A percentile compares a stretch with the other conserved stretches of the same genome.
Conservation (phyloP, 2,888 invertebrate species). For the Drosophila monieri region DNA sequence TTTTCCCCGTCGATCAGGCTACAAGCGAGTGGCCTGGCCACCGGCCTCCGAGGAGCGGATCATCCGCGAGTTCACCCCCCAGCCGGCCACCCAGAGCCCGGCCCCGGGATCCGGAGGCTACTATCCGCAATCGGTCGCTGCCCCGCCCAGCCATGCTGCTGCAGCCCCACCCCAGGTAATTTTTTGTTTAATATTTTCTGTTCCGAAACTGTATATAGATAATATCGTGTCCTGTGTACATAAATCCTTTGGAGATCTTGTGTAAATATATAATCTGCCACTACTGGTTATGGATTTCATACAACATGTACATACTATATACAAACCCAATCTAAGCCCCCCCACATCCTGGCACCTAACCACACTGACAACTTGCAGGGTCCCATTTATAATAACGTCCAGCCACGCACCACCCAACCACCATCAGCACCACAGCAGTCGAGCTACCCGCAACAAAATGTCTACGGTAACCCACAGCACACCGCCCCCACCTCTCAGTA, state of each 20-base stretch:
- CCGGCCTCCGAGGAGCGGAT: slow-evolving; percentile 89
- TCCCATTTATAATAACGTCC: slow-evolving; percentile 79
- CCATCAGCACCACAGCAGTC: slow-evolving; percentile 39
- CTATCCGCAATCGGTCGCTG: slow-evolving; percentile 56
- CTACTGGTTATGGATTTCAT: slow-evolving; percentile 46
- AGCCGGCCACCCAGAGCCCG: slow-evolving; percentile 77
- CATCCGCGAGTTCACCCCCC: slow-evolving; percentile 85
- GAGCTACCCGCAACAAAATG: slow-evolving; percentile 62
- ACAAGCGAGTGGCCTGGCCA: slow-evolving; percentile 95
- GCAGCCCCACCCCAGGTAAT: slow-evolving; percentile 39
- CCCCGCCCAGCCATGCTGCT: slow-evolving; percentile 43
- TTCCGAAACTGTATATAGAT: slow-evolving; percentile 12
- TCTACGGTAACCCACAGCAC: slow-evolving; percentile 54
- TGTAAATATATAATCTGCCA: slow-evolving; percentile 67
- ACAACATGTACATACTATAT: slow-evolving; percentile 22
- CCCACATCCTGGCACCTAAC: slow-evolving; percentile 26
- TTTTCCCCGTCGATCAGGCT: slow-evolving; percentile 85
- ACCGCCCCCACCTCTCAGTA: slow-evolving; percentile 47
- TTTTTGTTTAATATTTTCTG: background rate
- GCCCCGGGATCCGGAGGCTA: slow-evolving; percentile 67
- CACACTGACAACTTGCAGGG: slow-evolving; percentile 74
- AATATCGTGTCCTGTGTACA: slow-evolving; percentile 27
- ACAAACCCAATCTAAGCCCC: slow-evolving; percentile 1
- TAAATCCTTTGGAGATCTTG: slow-evolving; percentile 15
- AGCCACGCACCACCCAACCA: slow-evolving; percentile 53